Evolutionary conservation across 2,888 invertebrate species (phyloP).

Genomic region (Erannis defoliaria): DNA sequence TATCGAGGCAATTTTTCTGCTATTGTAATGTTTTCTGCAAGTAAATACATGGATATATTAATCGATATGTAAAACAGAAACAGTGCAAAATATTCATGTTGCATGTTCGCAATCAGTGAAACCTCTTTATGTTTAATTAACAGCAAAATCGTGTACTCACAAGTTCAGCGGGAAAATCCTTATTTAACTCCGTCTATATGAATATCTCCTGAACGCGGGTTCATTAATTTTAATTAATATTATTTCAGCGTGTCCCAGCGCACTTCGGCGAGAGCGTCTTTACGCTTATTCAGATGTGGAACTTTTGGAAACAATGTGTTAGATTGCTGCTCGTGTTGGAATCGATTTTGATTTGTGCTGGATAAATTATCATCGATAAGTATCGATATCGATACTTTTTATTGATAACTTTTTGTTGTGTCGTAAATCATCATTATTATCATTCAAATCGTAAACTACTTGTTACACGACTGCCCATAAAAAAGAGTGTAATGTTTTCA

Average conservation of each 20-base stretch:
- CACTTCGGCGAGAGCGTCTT: slow-evolving; percentile 9
- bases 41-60: neutral
- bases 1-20: no score
- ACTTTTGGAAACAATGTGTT: slow-evolving; percentile 20
- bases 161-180: slow-evolving; percentile 35
- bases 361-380: neutral
- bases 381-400: neutral
- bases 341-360: neutral
- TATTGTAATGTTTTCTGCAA: no score
- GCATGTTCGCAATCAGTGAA: slow-evolving; percentile 19
- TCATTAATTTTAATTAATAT: slow-evolving; percentile 33
- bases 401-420: neutral
- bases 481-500: no score
- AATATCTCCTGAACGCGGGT: slow-evolving; percentile 17
- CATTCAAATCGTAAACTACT: no score
- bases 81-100: slow-evolving; percentile 7
- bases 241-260: slow-evolving; percentile 27
- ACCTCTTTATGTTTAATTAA: slow-evolving; percentile 35
- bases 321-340: neutral
- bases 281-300: slow-evolving; percentile 19
- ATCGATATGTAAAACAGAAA: neutral
- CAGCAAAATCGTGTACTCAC: slow-evolving; percentile 30
- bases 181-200: slow-evolving; percentile 32
- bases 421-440: no score
- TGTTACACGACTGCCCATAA: no score